Conservation (phyloP, 2,113 vertebrate genomes). For the Thalassarche chlororhynchos region DNA sequence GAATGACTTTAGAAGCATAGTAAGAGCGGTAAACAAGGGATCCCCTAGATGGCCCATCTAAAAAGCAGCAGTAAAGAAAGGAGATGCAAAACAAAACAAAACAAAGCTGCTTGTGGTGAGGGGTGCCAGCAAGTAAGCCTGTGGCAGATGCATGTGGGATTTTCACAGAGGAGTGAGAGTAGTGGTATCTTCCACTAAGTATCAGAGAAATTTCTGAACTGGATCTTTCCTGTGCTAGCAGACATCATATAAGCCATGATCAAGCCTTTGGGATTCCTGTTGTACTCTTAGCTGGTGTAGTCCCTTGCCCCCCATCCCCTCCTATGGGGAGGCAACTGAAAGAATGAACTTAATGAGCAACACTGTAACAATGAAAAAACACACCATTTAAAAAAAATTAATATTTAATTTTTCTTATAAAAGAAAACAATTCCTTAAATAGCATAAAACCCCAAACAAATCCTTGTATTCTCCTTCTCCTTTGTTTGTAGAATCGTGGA, state of each 20-base stretch:
- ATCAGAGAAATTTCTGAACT: neutral
- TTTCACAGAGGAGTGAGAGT: neutral
- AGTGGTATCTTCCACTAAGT: neutral
- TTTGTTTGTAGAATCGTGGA: neutral
- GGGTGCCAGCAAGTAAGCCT: neutral
- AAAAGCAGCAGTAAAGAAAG: neutral
- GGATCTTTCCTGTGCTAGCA: neutral
- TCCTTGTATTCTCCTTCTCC: neutral
- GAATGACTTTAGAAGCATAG: neutral
- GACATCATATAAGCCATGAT: neutral
- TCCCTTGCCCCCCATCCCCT: neutral
- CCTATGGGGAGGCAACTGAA: neutral
- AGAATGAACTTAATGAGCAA: neutral
- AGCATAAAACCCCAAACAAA: neutral
- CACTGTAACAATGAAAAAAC: neutral
- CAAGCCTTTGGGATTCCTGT: neutral
- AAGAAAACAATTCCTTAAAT: neutral
- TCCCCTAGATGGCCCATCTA: neutral
- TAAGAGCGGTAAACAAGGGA: neutral
- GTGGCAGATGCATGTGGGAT: neutral
- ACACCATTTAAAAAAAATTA: neutral
- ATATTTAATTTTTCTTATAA: neutral
- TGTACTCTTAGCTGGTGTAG: neutral
- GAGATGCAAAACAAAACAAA: neutral
- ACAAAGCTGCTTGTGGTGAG: neutral